Conservation (phyloP, 2,888 invertebrate genomes). For the Acanthopleura granulata region DNA sequence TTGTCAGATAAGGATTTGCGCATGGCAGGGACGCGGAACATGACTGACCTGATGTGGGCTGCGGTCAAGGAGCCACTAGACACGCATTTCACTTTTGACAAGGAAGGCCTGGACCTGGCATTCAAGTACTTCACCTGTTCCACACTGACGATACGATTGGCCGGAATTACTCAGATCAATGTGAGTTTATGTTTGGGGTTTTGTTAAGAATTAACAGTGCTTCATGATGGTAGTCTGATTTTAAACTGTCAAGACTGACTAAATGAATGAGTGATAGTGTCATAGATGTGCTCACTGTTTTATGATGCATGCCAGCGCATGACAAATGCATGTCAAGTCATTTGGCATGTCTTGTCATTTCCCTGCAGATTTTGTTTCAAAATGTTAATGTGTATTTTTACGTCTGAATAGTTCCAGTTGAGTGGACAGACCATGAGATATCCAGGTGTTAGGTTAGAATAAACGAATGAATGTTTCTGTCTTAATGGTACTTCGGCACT, state of each 20-base stretch:
- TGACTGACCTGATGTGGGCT: constrained; percentile 98
- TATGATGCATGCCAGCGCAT: too few relatives aligned
- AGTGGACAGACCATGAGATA: too few relatives aligned
- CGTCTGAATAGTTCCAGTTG: too few relatives aligned
- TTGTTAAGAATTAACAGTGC: too few relatives aligned
- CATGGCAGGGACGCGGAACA: constrained; percentile 88
- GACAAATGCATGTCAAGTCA: too few relatives aligned
- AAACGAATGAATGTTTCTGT: too few relatives aligned
- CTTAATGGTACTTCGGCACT: too few relatives aligned
- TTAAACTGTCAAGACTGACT: neutral
- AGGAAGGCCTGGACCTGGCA: constrained; percentile 90
- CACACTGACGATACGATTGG: constrained; percentile 91
- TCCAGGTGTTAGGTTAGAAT: too few relatives aligned
- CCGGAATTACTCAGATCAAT: constrained; percentile 95
- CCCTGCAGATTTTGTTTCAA: too few relatives aligned
- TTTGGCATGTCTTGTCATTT: too few relatives aligned
- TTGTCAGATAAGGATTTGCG: constrained; percentile 91
- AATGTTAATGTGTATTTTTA: too few relatives aligned
- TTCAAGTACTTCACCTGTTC: constrained; percentile 96
- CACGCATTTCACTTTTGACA: constrained; percentile 79
- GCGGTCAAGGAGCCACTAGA: constrained; percentile 87
- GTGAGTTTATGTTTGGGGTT: constrained; percentile 69
- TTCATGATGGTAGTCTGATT: neutral
- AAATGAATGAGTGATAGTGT: neutral
- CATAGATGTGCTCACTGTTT: neutral